These are phyloP conservation scores for Chelonoidis abingdonii DNA, from an alignment of 2,113 vertebrate genomes.

Conservation along the genomic window DNA sequence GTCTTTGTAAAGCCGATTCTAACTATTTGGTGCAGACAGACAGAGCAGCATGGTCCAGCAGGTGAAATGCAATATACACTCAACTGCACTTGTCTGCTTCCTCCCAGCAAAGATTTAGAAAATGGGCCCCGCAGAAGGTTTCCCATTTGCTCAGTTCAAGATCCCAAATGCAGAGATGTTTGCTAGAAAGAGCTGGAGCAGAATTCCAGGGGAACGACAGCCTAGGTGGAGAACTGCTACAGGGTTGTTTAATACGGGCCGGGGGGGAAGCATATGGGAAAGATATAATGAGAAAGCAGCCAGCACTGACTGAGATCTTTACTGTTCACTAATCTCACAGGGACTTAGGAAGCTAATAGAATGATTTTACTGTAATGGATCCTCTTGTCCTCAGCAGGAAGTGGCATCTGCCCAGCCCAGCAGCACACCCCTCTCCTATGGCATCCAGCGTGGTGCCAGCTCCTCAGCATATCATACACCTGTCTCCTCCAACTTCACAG, in stretches of 20 bases:
- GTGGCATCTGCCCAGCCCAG: not conserved
- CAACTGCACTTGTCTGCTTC: too few relatives aligned
- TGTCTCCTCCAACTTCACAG: not conserved
- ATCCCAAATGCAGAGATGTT: not conserved
- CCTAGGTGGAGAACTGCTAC: not conserved
- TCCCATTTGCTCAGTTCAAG: not conserved
- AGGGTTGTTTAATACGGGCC: not conserved
- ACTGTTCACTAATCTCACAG: not conserved
- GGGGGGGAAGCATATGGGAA: not conserved
- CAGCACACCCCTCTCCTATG: not conserved
- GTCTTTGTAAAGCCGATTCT: not conserved
- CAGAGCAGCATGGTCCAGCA: fast-evolving
- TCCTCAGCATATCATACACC: not conserved
- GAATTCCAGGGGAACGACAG: not conserved
- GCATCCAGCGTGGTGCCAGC: not conserved
- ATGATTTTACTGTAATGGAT: not conserved
- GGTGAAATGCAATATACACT: not conserved
- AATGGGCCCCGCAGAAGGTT: not conserved
- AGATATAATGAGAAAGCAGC: not conserved
- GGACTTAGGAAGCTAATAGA: not conserved
- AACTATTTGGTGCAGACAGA: fast-evolving
- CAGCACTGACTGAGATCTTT: not conserved
- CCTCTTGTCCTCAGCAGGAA: not conserved
- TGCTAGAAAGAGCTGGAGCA: not conserved
- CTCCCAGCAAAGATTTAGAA: not conserved